Evolutionary conservation across 2,113 vertebrate species (phyloP).

Genomic region (Agapornis roseicollis): DNA sequence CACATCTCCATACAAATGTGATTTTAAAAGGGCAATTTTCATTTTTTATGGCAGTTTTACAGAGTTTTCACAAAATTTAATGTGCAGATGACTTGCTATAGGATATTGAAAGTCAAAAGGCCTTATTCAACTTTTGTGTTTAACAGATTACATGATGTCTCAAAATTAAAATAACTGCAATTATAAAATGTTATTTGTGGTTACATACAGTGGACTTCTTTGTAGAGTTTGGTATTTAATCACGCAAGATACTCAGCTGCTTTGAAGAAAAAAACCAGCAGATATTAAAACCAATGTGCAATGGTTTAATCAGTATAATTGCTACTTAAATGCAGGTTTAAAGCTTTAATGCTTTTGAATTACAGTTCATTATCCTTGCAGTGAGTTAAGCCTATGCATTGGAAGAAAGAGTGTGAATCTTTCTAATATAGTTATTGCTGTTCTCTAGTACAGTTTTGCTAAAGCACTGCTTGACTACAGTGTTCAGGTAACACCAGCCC

Average conservation of each 20-base stretch:
- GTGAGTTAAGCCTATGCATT: neutral
- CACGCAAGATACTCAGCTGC: constrained; percentile 12
- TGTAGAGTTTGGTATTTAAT: neutral
- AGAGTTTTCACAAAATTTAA: constrained; percentile 56
- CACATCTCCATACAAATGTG: constrained; percentile 77
- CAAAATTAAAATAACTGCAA: constrained; percentile 50
- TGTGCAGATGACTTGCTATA: constrained; percentile 45
- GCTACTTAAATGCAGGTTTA: constrained; percentile 27
- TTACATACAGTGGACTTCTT: constrained; percentile 7
- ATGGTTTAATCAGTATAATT: constrained; percentile 27
- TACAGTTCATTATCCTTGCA: constrained; percentile 19
- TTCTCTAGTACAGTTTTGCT: neutral
- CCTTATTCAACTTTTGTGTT: constrained; percentile 42
- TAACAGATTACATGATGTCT: constrained; percentile 30
- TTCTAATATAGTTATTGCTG: neutral
- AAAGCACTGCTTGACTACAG: neutral
- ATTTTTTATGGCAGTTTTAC: constrained; percentile 43
- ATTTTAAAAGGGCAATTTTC: constrained; percentile 67
- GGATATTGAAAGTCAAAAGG: constrained; percentile 58
- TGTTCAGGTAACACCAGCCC: neutral
- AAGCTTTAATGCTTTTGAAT: constrained; percentile 32
- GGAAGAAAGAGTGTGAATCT: neutral
- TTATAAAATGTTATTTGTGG: constrained; percentile 34
- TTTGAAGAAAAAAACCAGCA: neutral
- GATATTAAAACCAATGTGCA: constrained; percentile 9